A percentile compares a stretch with the other conserved stretches of the same genome.
These are phyloP conservation scores for Phyllotis vaccarum DNA, from an alignment of 2,797 vertebrate species.

Conservation along the genomic window DNA sequence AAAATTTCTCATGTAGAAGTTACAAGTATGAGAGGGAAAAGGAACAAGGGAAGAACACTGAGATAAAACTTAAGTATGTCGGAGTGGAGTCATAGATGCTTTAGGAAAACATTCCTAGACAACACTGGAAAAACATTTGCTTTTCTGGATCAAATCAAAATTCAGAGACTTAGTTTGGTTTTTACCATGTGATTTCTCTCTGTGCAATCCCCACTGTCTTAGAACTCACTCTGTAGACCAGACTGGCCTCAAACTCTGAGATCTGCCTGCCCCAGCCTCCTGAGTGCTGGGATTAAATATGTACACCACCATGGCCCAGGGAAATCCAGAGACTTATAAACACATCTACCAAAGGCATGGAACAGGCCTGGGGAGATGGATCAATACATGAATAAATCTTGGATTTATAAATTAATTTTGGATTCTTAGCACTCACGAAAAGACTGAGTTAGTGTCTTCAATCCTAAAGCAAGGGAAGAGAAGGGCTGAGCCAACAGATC, in stretches of 20 bases:
- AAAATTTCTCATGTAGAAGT: constrained; percentile 3
- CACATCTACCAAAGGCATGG: background rate
- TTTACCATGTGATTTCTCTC: background rate
- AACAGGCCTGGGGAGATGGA: background rate
- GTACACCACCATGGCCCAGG: background rate
- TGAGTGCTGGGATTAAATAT: background rate
- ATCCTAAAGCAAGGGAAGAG: background rate
- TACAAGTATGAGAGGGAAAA: background rate
- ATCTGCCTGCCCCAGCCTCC: background rate
- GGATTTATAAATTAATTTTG: no score
- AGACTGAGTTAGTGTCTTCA: background rate
- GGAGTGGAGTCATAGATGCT: background rate
- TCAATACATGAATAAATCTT: background rate
- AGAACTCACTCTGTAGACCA: background rate
- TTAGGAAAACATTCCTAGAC: constrained; percentile 50
- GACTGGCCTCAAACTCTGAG: background rate
- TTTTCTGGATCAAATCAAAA: constrained; percentile 24
- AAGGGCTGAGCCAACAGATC: background rate
- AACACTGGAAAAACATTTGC: constrained; percentile 18
- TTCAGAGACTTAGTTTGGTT: constrained; percentile 8
- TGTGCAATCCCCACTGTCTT: background rate
- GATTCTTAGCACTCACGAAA: background rate
- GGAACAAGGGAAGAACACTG: background rate
- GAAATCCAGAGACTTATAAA: background rate
- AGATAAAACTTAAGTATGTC: constrained; percentile 37